phyloP scores from a whole-genome alignment of 2,113 vertebrate species.

The Grallaria varia region DNA sequence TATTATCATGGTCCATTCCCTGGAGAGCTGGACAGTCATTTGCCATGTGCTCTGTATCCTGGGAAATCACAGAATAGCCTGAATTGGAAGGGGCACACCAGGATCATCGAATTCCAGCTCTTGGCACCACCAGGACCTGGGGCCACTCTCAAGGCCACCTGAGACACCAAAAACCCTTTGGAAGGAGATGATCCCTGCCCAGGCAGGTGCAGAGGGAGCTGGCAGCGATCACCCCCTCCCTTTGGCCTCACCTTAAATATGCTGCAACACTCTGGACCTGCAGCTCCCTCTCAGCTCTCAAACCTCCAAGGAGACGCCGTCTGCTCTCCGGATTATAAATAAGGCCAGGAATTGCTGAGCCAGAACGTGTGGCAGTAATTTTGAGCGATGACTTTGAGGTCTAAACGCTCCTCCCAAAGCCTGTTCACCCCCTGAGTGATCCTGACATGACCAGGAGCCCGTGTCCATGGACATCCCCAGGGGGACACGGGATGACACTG shows the following conservation, averaged over 20 bases:
- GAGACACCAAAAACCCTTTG: neutral
- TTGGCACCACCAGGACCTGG: neutral
- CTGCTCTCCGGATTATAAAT: neutral
- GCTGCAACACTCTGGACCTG: neutral
- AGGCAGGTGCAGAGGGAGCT: neutral
- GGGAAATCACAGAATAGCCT: neutral
- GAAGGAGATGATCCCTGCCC: neutral
- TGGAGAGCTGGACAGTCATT: neutral
- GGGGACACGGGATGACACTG: neutral
- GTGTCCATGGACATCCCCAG: fast-evolving
- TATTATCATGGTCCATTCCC: neutral
- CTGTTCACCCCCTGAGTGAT: neutral
- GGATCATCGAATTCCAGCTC: neutral
- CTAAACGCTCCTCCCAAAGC: neutral
- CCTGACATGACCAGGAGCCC: neutral
- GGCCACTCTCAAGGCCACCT: neutral
- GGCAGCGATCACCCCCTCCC: fast-evolving
- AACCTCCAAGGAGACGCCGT: neutral
- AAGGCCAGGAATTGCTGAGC: neutral
- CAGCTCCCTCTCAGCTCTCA: neutral
- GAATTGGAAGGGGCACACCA: neutral
- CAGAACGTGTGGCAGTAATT: neutral
- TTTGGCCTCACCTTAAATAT: fast-evolving
- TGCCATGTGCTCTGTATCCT: fast-evolving
- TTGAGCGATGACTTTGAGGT: neutral